Evolutionary conservation across 1,140 invertebrate genomes (phyloP).

Genomic region (Leptoteleia sp.): DNA sequence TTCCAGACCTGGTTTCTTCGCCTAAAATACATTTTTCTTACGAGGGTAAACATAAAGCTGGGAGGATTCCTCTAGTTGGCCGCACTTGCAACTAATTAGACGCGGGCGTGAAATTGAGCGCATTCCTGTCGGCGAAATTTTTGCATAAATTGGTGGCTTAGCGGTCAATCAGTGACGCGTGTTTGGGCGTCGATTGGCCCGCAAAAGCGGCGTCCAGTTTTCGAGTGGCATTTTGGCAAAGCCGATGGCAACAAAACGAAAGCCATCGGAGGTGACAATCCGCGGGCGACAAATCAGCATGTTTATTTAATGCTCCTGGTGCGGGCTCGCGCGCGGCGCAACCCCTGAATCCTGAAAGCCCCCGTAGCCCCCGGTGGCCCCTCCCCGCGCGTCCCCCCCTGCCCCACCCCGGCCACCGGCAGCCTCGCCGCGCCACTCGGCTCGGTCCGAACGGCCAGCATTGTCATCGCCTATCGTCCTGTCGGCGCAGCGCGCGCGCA

Average conservation of each 20-base stretch:
- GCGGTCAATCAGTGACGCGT: slow-evolving; percentile 53
- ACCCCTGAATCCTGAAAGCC: slow-evolving; percentile 25
- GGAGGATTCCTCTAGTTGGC: too few relatives aligned
- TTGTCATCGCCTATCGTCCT: slow-evolving; percentile 59
- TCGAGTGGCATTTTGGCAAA: slow-evolving; percentile 51
- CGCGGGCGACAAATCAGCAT: slow-evolving; percentile 78
- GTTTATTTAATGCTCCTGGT: slow-evolving; percentile 77
- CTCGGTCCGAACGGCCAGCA: slow-evolving; percentile 22
- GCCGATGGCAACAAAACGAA: slow-evolving; percentile 74
- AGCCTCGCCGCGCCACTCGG: slow-evolving; percentile 14
- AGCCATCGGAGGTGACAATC: slow-evolving; percentile 77
- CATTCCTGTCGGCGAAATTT: slow-evolving; percentile 38
- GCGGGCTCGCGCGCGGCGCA: slow-evolving; percentile 21
- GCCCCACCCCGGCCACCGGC: too few relatives aligned
- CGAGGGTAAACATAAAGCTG: too few relatives aligned
- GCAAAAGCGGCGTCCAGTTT: slow-evolving; percentile 42
- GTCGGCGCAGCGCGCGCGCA: slow-evolving; percentile 47
- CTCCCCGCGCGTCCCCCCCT: too few relatives aligned
- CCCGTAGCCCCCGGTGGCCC: too few relatives aligned
- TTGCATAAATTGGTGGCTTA: slow-evolving; percentile 37
- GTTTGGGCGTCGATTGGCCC: slow-evolving; percentile 50
- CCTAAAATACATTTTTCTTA: too few relatives aligned
- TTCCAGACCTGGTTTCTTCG: too few relatives aligned
- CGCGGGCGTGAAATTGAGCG: slow-evolving; percentile 7
- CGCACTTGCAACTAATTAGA: too few relatives aligned